Evolutionary conservation across 2,113 vertebrate genomes (phyloP).

Genomic region (Hemiprocne comata): DNA sequence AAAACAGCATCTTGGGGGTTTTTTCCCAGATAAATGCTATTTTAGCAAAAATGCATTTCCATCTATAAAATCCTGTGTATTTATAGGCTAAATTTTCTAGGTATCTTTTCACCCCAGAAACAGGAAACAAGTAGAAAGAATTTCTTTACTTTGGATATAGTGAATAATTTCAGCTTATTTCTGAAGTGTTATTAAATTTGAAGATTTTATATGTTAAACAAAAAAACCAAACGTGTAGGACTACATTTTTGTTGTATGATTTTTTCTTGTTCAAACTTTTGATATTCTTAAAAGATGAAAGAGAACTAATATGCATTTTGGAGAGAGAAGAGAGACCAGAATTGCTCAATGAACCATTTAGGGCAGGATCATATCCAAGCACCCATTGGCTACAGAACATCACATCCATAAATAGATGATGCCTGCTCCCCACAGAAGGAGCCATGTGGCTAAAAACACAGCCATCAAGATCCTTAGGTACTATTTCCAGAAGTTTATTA

Average conservation of each 20-base stretch:
- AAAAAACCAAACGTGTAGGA: background rate
- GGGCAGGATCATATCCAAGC: background rate
- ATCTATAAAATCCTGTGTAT: background rate
- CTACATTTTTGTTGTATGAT: fast-evolving
- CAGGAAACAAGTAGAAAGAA: fast-evolving
- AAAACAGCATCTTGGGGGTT: no score
- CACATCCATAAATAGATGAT: background rate
- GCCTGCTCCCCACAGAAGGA: background rate
- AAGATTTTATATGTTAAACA: background rate
- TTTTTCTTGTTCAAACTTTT: background rate
- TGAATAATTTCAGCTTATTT: background rate
- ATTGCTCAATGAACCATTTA: background rate
- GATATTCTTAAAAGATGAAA: background rate
- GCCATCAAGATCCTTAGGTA: background rate
- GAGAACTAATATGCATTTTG: background rate
- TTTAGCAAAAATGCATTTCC: background rate
- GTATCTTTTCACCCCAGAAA: background rate
- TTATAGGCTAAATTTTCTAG: background rate
- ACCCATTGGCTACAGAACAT: background rate
- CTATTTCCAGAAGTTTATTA: constrained; percentile 37
- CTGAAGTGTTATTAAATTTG: background rate
- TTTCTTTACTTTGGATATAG: background rate
- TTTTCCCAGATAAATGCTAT: background rate
- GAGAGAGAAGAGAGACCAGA: background rate
- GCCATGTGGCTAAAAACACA: background rate